These are phyloP conservation scores for Apocheima hispidaria DNA, from an alignment of 2,888 invertebrate species.

Conservation along the genomic window DNA sequence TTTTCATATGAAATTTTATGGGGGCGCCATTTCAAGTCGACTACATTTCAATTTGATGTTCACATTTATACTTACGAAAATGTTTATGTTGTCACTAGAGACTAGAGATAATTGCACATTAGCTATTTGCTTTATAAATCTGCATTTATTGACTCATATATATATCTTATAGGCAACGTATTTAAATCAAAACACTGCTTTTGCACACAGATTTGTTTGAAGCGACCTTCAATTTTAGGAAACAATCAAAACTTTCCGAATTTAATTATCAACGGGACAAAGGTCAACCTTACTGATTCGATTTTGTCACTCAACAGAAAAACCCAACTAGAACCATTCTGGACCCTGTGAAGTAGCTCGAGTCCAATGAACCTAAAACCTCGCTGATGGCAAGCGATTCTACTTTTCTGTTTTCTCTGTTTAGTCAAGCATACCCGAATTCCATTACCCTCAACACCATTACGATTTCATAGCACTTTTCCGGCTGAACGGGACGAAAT, in stretches of 20 bases:
- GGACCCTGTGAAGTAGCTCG: constrained; percentile 25
- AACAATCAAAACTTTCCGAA: background rate
- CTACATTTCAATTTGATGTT: constrained; percentile 65
- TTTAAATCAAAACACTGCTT: no score
- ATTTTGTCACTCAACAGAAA: constrained; percentile 22
- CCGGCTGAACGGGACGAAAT: constrained; percentile 61
- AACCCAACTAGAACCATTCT: constrained; percentile 21
- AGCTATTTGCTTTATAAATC: no score
- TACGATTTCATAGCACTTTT: constrained; percentile 66
- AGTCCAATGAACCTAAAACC: constrained; percentile 39
- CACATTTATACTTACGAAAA: constrained; percentile 44
- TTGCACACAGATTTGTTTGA: no score
- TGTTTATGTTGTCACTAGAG: constrained; percentile 12
- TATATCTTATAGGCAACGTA: no score
- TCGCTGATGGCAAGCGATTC: constrained; percentile 38
- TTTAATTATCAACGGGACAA: constrained; percentile 2
- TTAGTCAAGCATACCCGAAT: constrained; percentile 57
- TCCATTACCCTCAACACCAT: constrained; percentile 58
- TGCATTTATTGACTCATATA: no score
- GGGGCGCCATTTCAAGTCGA: constrained; percentile 60
- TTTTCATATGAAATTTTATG: constrained; percentile 76
- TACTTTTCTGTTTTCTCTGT: constrained; percentile 53
- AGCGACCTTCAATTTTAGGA: background rate
- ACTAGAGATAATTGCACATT: no score
- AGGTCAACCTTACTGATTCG: constrained; percentile 3